A percentile compares a stretch with the other conserved stretches of the same genome.
Evolutionary conservation across 2,797 vertebrate genomes (phyloP).

Genomic region (Gastrophryne carolinensis): DNA sequence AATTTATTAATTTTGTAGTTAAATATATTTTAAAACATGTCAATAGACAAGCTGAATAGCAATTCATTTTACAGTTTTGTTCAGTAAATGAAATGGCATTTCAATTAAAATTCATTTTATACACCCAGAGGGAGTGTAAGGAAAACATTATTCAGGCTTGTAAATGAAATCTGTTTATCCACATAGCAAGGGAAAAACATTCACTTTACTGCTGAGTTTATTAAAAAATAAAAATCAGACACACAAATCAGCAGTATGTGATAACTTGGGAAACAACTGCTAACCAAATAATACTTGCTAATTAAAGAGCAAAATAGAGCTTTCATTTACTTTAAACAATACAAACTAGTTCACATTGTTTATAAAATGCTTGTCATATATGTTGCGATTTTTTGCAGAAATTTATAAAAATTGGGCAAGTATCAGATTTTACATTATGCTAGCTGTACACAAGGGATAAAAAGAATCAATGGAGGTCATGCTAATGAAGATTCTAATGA

Average conservation of each 20-base stretch:
- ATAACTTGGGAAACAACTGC: neutral
- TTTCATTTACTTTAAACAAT: no score
- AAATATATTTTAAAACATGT: neutral
- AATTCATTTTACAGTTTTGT: conserved; percentile 1
- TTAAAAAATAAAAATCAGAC: neutral
- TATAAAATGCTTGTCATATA: no score
- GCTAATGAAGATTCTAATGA: no score
- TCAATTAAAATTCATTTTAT: conserved; percentile 14
- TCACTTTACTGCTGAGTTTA: neutral
- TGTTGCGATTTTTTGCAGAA: no score
- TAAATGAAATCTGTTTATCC: neutral
- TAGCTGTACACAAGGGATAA: no score
- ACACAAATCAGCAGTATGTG: neutral
- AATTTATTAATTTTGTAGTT: neutral
- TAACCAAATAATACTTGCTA: neutral
- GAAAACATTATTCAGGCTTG: neutral
- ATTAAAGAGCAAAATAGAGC: neutral
- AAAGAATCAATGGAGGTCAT: no score
- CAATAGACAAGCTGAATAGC: neutral
- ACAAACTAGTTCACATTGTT: no score
- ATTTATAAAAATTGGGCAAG: no score
- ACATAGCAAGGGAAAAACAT: neutral
- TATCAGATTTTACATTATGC: no score
- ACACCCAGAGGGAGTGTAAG: neutral
- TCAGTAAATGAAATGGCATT: conserved; percentile 12